Base-by-base conservation (phyloP, 2,888 invertebrate species). In the Drosophila helvetica region DNA sequence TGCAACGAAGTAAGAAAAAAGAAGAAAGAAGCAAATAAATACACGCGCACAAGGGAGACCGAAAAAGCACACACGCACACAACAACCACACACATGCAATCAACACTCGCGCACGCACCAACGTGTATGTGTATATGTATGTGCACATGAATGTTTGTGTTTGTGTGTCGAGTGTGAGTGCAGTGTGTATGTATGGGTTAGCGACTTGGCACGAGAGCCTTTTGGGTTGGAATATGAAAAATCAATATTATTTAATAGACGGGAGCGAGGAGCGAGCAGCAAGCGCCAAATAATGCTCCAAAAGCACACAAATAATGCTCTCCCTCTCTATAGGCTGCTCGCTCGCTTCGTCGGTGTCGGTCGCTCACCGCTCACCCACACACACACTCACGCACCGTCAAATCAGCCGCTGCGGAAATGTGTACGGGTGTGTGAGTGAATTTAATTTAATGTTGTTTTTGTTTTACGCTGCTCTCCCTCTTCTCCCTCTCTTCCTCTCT, bases 161-260 rank as follows among this genome's bases (percentile, higher is more conserved):
- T 2, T 25, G 69, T 64, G 67, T 79, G 65, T 72, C n/a, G 68
- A 75, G 78, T 71, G 64, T 63, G 67, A 78, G 60, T 64, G 66
- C 66, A 64, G 78, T 72, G 61, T 75, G 62, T 70, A 70, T 50
- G 64, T 70, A 67, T 69, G 71, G 56, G 64, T 71, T 71, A 33
- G 33, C 33, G 10, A 30, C 30, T 30, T 30, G 30, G 30, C 30
- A 30, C 33, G 33, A 38, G 81, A 74, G 74, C 47, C 51, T 54
- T 27, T 60, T 58, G 70, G 81, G 70, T 77, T 80, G 74, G 80
- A 84, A 88, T 86, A 85, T 79, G 86, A 81, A 88, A 86, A 86
- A 86, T 86, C 86, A 86, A 86, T 86, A 86, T 86, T 88, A 88
- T 88, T 86, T 86, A 88, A 86, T 74, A 86, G 88, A 74, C 81